Base-by-base conservation (phyloP, 2,797 vertebrate genomes). In the Lepilemur septentrionalis region DNA sequence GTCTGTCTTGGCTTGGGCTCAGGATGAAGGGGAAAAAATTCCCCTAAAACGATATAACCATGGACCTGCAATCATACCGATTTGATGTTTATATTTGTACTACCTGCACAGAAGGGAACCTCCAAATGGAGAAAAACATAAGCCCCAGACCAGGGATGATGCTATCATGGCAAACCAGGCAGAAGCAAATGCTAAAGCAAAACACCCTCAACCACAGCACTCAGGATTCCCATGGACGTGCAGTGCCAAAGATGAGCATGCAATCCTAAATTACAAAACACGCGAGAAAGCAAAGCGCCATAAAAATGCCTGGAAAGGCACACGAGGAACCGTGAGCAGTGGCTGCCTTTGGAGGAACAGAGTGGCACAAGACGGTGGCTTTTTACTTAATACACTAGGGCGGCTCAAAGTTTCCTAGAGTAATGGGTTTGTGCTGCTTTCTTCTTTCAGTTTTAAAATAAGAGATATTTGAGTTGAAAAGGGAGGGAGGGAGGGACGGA, bases 261-360 rank as follows among this genome's bases (percentile, higher is more conserved):
- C 63, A 78, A 50, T 38, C 46, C 22, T 11, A 69, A 69, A 93
- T 22, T 13, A 80, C 4, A 73, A 80, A 59, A n/a, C 61, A 0
- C 2, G 2, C 0, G 13, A 38, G 55, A 78, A 61, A 35, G 25
- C 17, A 48, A 83, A 81, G 11, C 28, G 14, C 48, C 50, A 55
- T 32, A 38, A 8, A 97, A 97, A 96, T 73, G 95, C 96, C 96
- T 38, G 55, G 41, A n/a, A 72, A 32, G 52, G 12, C 73, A 2
- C 7, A 12, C 32, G 5, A 32, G 80, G 50, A 30, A 25, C 5
- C 3, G 14, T 11, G n/a, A 23, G 22, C 13, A n/a, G 17, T 0
- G 23, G 10, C 0, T 25, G 59, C n/a, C 67, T 85, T 38, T 15
- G 55, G 61, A 65, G 1, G 2, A 35, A 80, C 22, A 8, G 32